Percentiles rank a stretch among this genome's conserved stretches.
These are phyloP conservation scores for Neodiprion fabricii DNA, from an alignment of 1,140 invertebrate genomes.

Conservation along the genomic window DNA sequence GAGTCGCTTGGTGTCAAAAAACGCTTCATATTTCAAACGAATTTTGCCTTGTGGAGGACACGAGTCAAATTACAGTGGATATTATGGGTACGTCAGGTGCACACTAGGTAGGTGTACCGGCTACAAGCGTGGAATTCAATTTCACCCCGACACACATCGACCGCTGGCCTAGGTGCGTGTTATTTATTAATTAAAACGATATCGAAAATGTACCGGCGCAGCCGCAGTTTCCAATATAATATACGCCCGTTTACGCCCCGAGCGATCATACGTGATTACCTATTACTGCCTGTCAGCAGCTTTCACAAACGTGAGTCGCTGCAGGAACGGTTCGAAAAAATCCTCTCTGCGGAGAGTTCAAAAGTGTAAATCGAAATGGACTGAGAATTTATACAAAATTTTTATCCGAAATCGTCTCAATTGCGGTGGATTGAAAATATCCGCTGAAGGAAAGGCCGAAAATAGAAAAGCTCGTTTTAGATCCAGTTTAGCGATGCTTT, in stretches of 20 bases:
- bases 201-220: slow-evolving; percentile 22
- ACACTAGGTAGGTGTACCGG: too few relatives aligned
- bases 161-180: not conserved
- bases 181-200: slow-evolving; percentile 38
- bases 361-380: too few relatives aligned
- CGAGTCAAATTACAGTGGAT: slow-evolving; percentile 5
- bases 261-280: not conserved
- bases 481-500: not conserved
- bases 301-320: too few relatives aligned
- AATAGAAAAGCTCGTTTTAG: not conserved
- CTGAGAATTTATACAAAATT: too few relatives aligned
- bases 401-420: too few relatives aligned
- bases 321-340: too few relatives aligned
- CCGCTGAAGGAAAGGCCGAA: too few relatives aligned
- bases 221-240: too few relatives aligned
- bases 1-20: not conserved
- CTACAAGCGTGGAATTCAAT: slow-evolving; percentile 1
- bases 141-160: not conserved
- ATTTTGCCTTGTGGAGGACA: not conserved
- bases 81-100: not conserved
- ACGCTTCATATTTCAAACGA: not conserved
- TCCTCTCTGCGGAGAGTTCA: too few relatives aligned
- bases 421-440: too few relatives aligned
- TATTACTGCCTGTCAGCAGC: too few relatives aligned
- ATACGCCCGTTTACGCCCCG: too few relatives aligned